Percentiles rank a stretch among this genome's conserved stretches.
Conservation (phyloP, 2,797 vertebrate genomes). For the Paramormyrops hopkinsi region DNA sequence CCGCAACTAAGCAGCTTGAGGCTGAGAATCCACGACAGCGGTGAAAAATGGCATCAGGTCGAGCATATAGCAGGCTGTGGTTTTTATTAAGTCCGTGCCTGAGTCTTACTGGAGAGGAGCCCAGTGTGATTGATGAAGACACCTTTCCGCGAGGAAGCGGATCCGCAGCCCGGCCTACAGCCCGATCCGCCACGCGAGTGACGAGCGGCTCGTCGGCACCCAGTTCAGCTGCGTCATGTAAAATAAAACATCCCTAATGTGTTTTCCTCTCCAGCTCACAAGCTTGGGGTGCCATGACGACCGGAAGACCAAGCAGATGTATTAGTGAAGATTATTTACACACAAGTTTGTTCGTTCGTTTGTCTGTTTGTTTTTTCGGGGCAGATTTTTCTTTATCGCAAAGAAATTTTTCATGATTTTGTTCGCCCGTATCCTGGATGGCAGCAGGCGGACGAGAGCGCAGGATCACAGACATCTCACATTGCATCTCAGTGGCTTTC, state of each 20-base stretch:
- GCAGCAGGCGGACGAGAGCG: background rate
- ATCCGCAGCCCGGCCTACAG: background rate
- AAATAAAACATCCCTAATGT: background rate
- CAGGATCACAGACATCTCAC: background rate
- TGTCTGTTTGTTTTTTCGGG: background rate
- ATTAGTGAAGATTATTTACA: background rate
- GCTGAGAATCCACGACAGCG: background rate
- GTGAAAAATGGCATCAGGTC: background rate
- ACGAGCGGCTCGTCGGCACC: background rate
- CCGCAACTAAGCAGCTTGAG: no score
- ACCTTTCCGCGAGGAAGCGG: background rate
- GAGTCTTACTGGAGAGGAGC: background rate
- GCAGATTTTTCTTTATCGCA: background rate
- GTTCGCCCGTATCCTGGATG: background rate
- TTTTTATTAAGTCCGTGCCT: background rate
- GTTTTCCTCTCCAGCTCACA: background rate
- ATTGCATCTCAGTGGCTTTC: background rate
- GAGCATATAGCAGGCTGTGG: background rate
- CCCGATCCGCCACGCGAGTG: background rate
- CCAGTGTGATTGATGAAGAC: background rate
- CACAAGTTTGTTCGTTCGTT: background rate
- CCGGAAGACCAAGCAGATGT: background rate
- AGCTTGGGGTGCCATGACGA: background rate
- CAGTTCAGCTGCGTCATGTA: background rate
- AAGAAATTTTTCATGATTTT: background rate